Evolutionary conservation across 2,888 invertebrate genomes (phyloP).

Genomic region (Drosophila parthenogenetica): DNA sequence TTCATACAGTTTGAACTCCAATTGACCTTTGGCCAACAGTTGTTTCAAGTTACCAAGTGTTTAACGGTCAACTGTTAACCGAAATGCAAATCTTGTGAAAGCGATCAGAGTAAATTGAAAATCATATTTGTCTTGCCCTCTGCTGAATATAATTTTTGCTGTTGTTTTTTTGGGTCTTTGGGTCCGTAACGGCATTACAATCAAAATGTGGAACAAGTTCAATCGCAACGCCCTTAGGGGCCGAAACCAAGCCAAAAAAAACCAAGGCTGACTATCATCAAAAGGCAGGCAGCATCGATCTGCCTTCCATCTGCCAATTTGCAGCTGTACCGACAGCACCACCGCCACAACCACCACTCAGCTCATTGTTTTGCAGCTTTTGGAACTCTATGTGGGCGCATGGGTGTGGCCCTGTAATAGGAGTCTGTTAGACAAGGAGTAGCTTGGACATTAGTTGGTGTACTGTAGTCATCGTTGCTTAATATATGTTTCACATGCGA

Average conservation of each 20-base stretch:
- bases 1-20: constrained; percentile 45
- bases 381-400: constrained; percentile 49
- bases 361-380: constrained; percentile 64
- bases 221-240: constrained; percentile 74
- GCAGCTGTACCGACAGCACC: constrained; percentile 9
- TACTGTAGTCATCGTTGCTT: not conserved
- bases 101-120: constrained; percentile 76
- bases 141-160: constrained; percentile 12
- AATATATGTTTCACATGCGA: constrained; percentile 26
- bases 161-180: constrained; percentile 21
- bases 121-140: constrained; percentile 76
- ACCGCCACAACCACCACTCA: constrained; percentile 52
- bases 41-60: constrained; percentile 55
- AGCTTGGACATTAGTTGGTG: constrained; percentile 13
- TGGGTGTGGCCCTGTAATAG: constrained; percentile 21
- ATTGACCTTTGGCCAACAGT: constrained; percentile 69
- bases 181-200: constrained; percentile 71
- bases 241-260: constrained; percentile 37
- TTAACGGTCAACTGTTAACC: constrained; percentile 57
- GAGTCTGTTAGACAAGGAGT: constrained; percentile 10
- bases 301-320: constrained; percentile 47
- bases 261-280: constrained; percentile 70
- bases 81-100: constrained; percentile 75
- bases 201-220: constrained; percentile 84
- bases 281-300: constrained; percentile 70